Conservation (phyloP, 2,888 invertebrate genomes). For the Sepiola atlantica region DNA sequence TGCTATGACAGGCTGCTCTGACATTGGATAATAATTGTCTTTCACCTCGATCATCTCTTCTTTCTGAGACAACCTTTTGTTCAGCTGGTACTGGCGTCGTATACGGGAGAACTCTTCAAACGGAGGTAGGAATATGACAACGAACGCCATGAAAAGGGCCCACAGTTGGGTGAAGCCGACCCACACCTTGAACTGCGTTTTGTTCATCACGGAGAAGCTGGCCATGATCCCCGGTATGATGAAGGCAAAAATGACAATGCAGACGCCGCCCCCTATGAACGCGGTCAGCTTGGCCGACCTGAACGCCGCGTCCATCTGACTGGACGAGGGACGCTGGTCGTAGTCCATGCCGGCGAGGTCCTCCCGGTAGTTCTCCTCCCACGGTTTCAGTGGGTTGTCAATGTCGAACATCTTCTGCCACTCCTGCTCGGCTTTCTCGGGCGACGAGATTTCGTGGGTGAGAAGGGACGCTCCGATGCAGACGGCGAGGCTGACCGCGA, state of each 20-base stretch:
- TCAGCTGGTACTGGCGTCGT: slow-evolving; percentile 63
- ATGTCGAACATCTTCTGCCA: slow-evolving; percentile 71
- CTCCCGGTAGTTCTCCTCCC: slow-evolving; percentile 67
- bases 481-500: slow-evolving; percentile 62
- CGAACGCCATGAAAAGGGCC: slow-evolving; percentile 68
- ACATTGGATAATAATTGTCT: slow-evolving; percentile 49
- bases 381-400: slow-evolving; percentile 69
- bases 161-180: slow-evolving; percentile 67
- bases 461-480: slow-evolving; percentile 64
- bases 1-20: slow-evolving; percentile 48
- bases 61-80: slow-evolving; percentile 55
- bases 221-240: slow-evolving; percentile 69
- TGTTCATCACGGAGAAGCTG: slow-evolving; percentile 64
- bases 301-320: slow-evolving; percentile 67
- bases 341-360: slow-evolving; percentile 65
- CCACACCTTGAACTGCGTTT: slow-evolving; percentile 66
- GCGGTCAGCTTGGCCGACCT: slow-evolving; percentile 64
- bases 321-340: slow-evolving; percentile 65
- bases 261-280: slow-evolving; percentile 62
- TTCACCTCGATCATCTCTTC: slow-evolving; percentile 53
- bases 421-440: slow-evolving; percentile 62
- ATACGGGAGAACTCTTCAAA: slow-evolving; percentile 67
- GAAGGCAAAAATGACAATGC: slow-evolving; percentile 64
- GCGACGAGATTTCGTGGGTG: slow-evolving; percentile 61
- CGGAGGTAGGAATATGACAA: slow-evolving; percentile 68